Evolutionary conservation across 1,140 invertebrate genomes (phyloP), one percentile per base, ranked within the genome.

Genomic region (Eriocheir sinensis): DNA sequence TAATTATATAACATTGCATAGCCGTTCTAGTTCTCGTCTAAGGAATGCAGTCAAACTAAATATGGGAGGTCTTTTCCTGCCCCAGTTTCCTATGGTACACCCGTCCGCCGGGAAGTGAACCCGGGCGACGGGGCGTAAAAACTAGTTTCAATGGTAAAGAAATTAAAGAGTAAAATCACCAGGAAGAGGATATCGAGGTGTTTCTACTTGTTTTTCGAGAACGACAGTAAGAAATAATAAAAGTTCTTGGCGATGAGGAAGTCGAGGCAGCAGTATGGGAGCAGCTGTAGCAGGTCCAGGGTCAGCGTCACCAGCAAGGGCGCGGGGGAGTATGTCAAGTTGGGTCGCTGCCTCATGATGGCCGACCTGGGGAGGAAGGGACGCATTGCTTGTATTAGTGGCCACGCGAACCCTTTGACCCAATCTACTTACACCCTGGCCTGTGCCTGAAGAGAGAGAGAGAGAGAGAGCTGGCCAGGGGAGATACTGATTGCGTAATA

Each of bases 201-300:
- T 27, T 40, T 0, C 32, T 91, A 94, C 9, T 17, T 48, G 79
- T 91, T 94, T 40, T 17, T 17, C 3, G 89, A 89, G 27, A 94
- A 38, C 40, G 27, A n/a, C 21, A 94, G 17, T 0, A 94, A 32
- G 21, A 32, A 36, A n/a, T 83, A 6, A 44, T 94, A 81, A 21
- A 91, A 40, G 40, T 60, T 81, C 40, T 34, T 81, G 32, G 44
- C 32, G 36, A 91, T 21, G 41, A 94, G 79, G 60, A 32, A 36
- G 93, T 94, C 89, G 30, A 94, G 15, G 41, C 80, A 94, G 48
- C 27, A 2, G 15, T 40, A n/a, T 15, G 93, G 93, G 15, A 94
- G 79, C 32, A 81, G n/a, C 89, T 94, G 93, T 27, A 91, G 32
- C 36, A 94, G 34, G 27, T n/a, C 32, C 30, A 94, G 81, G 44